A percentile compares a stretch with the other conserved stretches of the same genome.
Evolutionary conservation across 2,113 vertebrate species (phyloP).

Genomic region (Pterocles orientalis): DNA sequence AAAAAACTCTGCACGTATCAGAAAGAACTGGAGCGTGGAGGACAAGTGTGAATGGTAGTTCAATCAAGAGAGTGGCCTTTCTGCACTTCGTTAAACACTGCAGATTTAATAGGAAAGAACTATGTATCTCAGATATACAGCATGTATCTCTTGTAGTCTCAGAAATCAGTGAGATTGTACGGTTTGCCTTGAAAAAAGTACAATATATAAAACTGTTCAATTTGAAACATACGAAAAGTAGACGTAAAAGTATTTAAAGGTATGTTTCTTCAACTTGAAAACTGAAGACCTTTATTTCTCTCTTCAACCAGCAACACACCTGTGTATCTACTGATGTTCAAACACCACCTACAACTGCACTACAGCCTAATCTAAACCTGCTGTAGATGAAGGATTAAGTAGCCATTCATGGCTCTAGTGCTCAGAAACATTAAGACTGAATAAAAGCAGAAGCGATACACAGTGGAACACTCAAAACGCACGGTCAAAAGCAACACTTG

Average conservation of each 20-base stretch:
- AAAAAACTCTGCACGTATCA: neutral
- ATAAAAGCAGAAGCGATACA: neutral
- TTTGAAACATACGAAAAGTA: neutral
- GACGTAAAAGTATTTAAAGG: neutral
- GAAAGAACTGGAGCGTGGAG: neutral
- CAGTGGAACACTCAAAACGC: neutral
- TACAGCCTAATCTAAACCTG: neutral
- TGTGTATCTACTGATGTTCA: neutral
- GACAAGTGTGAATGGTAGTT: neutral
- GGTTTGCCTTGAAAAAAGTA: neutral
- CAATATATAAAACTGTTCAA: neutral
- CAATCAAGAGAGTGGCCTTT: neutral
- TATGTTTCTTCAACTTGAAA: neutral
- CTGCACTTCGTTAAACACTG: neutral
- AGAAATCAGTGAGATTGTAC: neutral
- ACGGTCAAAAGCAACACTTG: neutral
- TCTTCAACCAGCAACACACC: neutral
- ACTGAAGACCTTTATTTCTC: neutral
- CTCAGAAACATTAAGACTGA: neutral
- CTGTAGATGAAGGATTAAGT: neutral
- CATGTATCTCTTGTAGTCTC: neutral
- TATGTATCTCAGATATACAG: neutral
- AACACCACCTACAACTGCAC: neutral
- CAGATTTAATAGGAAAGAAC: neutral
- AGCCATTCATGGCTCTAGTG: neutral